Base-by-base conservation (phyloP, 2,797 vertebrate genomes). In the Microctenopoma stevenorrisi region DNA sequence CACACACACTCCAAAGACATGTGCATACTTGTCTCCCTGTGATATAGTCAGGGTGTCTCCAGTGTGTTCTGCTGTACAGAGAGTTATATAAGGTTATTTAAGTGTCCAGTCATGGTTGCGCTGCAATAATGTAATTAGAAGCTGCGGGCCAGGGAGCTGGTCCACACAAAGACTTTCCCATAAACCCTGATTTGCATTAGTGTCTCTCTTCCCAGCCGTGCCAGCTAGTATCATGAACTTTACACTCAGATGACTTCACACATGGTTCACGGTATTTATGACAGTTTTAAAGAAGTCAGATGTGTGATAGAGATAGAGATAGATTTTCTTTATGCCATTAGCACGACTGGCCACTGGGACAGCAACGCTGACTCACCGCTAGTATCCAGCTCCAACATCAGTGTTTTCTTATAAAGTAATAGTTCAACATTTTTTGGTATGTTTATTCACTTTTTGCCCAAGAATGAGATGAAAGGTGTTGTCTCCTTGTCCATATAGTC, bases 41-140 rank as follows among this genome's bases (percentile, higher is more conserved):
- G 56, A 68, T 54, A 4, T 40, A 73, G 47, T 42, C 48, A 15
- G 64, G 71, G 72, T 3, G 74, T 83, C 76, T 84, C 79, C 81
- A 51, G 37, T 7, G 38, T 48, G 68, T 26, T 43, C 46, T 51
- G 76, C 73, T 62, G 38, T 69, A 52, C 71, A 59, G 61, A 67
- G 77, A 83, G 81, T 92, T 92, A 88, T 53, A 56, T 91, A 89
- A 91, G 74, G 80, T 88, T 86, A 82, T 72, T 64, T 87, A 84
- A 88, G 84, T 69, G 72, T 87, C 82, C 79, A 79, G 78, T 82
- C 75, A 75, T 44, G 72, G 76, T 78, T 73, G 82, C 64, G 40
- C 82, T 85, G 83, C 87, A 88, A 84, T 88, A 78, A 88, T 85
- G 87, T 88, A 76, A 90, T 90, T 87, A 87, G 71, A 73, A 75